phyloP scores from a whole-genome alignment of 2,888 invertebrate genomes.

The Oscheius sp. region DNA sequence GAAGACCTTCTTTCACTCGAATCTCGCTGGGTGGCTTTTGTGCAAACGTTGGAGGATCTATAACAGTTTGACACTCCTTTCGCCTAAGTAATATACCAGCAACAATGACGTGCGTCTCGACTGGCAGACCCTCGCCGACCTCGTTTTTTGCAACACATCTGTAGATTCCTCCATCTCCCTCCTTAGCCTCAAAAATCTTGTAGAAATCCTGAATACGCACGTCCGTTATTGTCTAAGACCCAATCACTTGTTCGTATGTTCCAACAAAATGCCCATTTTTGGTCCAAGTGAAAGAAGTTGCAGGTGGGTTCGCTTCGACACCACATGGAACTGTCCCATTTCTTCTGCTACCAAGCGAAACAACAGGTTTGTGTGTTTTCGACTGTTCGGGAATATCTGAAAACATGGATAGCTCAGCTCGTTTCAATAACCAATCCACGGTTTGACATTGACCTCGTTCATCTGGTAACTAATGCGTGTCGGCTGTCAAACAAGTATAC shows the following conservation, averaged over 20 bases:
- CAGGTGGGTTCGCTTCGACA: slow-evolving; percentile 70
- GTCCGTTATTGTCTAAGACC: background rate
- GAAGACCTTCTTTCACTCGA: slow-evolving; percentile 55
- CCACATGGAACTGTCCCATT: slow-evolving; percentile 59
- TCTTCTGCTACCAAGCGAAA: slow-evolving; percentile 56
- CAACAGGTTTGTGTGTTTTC: slow-evolving; percentile 54
- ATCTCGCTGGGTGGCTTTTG: slow-evolving; percentile 59
- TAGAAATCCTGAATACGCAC: background rate
- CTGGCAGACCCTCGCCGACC: slow-evolving; percentile 60
- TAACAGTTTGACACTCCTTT: background rate
- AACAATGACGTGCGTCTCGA: slow-evolving; percentile 67
- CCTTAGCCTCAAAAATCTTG: slow-evolving; percentile 8
- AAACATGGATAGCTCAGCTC: slow-evolving; percentile 22
- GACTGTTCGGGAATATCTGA: slow-evolving; percentile 57
- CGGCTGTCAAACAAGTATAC: slow-evolving; percentile 13
- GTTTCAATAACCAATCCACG: background rate
- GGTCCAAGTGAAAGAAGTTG: slow-evolving; percentile 62
- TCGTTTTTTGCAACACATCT: slow-evolving; percentile 65
- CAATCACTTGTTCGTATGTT: slow-evolving; percentile 37
- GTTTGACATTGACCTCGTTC: slow-evolving; percentile 28
- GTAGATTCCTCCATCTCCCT: slow-evolving; percentile 65
- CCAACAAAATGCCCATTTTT: slow-evolving; percentile 65
- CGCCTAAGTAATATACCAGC: slow-evolving; percentile 48
- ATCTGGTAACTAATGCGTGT: background rate
- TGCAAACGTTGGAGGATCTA: slow-evolving; percentile 64